A percentile compares a stretch with the other conserved stretches of the same genome.
Evolutionary conservation across 2,797 vertebrate species (phyloP).

Genomic region (Heliangelus exortis): DNA sequence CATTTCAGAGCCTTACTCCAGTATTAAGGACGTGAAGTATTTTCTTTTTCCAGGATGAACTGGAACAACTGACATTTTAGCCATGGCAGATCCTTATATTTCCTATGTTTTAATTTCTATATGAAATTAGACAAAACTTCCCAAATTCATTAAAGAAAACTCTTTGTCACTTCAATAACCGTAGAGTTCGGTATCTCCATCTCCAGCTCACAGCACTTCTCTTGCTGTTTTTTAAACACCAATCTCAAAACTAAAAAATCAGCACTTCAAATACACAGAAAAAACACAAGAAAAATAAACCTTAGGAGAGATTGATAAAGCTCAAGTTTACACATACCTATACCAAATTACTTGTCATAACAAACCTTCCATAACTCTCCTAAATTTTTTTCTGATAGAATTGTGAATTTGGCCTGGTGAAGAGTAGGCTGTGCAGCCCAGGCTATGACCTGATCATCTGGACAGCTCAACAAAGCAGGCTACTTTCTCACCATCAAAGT

Average conservation of each 20-base stretch:
- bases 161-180: neutral
- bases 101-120: neutral
- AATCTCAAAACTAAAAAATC: neutral
- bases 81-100: neutral
- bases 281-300: neutral
- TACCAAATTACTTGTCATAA: neutral
- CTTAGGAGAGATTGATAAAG: neutral
- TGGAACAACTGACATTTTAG: neutral
- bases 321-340: neutral
- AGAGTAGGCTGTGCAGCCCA: neutral
- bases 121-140: neutral
- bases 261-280: neutral
- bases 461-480: conserved; percentile 62
- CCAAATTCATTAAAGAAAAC: neutral
- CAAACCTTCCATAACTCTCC: neutral
- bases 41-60: conserved; percentile 9
- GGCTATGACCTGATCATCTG: conserved; percentile 48
- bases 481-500: conserved; percentile 67
- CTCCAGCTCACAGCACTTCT: neutral
- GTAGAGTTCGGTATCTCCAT: neutral
- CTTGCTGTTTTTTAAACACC: neutral
- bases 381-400: neutral
- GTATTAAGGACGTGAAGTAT: neutral
- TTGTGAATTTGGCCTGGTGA: neutral
- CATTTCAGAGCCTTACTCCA: conserved; percentile 13